Evolutionary conservation across 2,113 vertebrate genomes (phyloP).

Genomic region (Galemys pyrenaicus): DNA sequence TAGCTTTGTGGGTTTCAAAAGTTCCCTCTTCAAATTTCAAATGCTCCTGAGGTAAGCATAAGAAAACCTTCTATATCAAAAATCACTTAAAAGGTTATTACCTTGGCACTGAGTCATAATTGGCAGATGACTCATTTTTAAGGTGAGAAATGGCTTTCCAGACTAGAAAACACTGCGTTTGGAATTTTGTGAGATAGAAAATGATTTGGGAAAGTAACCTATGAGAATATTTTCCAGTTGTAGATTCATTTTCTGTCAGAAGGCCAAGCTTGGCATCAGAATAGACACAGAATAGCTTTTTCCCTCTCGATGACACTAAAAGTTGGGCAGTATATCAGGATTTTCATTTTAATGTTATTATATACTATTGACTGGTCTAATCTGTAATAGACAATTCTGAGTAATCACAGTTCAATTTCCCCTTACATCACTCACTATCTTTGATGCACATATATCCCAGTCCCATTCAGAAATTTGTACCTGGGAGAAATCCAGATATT

Average conservation of each 20-base stretch:
- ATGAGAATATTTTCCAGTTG: not conserved
- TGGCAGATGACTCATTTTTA: not conserved
- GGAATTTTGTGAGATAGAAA: slow-evolving; percentile 21
- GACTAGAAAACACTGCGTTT: not conserved
- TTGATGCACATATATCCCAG: not conserved
- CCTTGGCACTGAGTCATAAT: not conserved
- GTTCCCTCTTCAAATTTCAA: slow-evolving; percentile 5
- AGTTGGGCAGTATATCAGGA: not conserved
- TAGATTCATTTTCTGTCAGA: not conserved
- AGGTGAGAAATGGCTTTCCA: not conserved
- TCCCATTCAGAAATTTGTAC: not conserved
- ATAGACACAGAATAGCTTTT: not conserved
- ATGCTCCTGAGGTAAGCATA: not conserved
- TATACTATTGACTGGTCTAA: not conserved
- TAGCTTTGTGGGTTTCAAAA: not conserved
- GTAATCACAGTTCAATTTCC: not conserved
- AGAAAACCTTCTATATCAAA: not conserved
- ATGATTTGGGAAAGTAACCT: not conserved
- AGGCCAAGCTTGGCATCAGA: not conserved
- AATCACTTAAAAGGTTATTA: not conserved
- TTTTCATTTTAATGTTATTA: not conserved
- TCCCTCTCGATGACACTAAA: not conserved
- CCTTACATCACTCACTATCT: not conserved
- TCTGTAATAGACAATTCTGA: not conserved
- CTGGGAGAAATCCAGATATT: slow-evolving; percentile 19